Evolutionary conservation across 1,140 invertebrate genomes (phyloP), one percentile per base, ranked within the genome.

Genomic region (Penaeus chinensis): DNA sequence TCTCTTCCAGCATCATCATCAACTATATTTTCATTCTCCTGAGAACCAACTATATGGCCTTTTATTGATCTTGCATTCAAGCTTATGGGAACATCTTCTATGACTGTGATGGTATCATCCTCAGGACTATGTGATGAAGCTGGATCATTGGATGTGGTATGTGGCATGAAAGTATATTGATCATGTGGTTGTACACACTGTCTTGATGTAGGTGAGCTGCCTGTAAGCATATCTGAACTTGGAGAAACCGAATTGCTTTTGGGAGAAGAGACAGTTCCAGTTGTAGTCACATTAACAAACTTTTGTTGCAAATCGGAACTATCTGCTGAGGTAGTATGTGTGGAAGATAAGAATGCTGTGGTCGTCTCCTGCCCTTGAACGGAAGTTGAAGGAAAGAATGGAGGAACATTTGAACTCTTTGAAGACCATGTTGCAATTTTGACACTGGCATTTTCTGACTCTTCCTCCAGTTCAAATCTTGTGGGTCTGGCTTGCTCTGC

Each of bases 401-500:
- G 63, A 20, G 82, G 62, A 22, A 78, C 13, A 10, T 82, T 22
- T 47, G 87, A 84, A 74, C 5, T 42, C 80, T 79, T 81, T 16
- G 82, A 80, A 13, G 65, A 77, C 82, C 82, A 88, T 37, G 74
- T 80, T 16, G 82, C 82, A 47, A 65, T 82, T 37, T 62, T 19
- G 4, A 71, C 82, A 24, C 37, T 19, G 60, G 60, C 18, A 47
- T 87, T 82, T 66, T 87, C 86, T 2, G 86, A 65, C n/a, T 88
- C 87, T 13, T 88, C 87, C 66, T 88, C 87, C n/a, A 88, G 82
- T 71, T 88, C 82, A 71, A 88, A 88, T 61, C 87, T 84, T 71
- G 87, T 88, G 60, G 87, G 87, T 69, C 87, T 84, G 20, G 87
- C 87, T 37, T 84, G 63, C 84, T 88, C 87, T n/a, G 82, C 63